Conservation (phyloP, 1,140 invertebrate species). For the Micrasema longulum region DNA sequence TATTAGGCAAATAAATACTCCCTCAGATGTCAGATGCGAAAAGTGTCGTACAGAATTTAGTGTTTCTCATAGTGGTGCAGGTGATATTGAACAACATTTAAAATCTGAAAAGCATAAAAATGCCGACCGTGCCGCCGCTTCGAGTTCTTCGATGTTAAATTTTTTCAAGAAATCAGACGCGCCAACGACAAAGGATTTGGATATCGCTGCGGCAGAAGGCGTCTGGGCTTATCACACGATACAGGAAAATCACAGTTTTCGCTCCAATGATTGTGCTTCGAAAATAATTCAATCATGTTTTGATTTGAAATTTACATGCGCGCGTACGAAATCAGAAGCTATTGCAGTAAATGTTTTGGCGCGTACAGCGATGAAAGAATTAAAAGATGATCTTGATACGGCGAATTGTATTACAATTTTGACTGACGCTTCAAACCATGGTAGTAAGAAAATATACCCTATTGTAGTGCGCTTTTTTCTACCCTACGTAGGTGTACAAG, state of each 20-base stretch:
- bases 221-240: too few relatives aligned
- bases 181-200: slow-evolving; percentile 57
- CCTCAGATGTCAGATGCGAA: slow-evolving; percentile 57
- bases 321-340: slow-evolving; percentile 57
- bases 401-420: too few relatives aligned
- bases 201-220: too few relatives aligned
- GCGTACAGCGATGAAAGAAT: too few relatives aligned
- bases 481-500: too few relatives aligned
- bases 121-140: slow-evolving; percentile 57
- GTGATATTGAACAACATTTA: slow-evolving; percentile 59
- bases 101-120: slow-evolving; percentile 59
- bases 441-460: too few relatives aligned
- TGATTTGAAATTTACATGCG: slow-evolving; percentile 51
- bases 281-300: slow-evolving; percentile 52
- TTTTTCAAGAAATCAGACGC: slow-evolving; percentile 55
- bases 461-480: too few relatives aligned
- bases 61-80: slow-evolving; percentile 56
- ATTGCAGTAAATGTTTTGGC: slow-evolving; percentile 52
- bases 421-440: too few relatives aligned
- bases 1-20: slow-evolving; percentile 55
- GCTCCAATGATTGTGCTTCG: slow-evolving; percentile 53
- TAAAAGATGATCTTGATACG: too few relatives aligned
- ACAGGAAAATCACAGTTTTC: too few relatives aligned
- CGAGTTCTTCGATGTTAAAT: slow-evolving; percentile 55
- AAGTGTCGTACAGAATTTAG: slow-evolving; percentile 58